Percentiles rank a stretch among this genome's conserved stretches.
phyloP scores from a whole-genome alignment of 2,113 vertebrate genomes.

The Rhegmatorhina hoffmannsi region DNA sequence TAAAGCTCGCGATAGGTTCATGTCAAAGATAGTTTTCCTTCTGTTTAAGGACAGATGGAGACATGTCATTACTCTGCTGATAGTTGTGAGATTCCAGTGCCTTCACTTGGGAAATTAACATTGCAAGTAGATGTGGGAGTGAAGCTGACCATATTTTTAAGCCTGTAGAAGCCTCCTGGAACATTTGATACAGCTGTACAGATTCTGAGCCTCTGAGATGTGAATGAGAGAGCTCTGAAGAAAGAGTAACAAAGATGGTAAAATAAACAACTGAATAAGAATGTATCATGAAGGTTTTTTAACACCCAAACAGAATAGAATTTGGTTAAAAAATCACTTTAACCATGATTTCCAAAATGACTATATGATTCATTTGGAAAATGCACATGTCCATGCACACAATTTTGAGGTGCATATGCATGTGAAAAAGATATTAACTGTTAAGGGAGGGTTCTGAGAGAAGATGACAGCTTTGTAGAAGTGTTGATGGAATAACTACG shows the following conservation, averaged over 20 bases:
- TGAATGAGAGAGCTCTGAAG: neutral
- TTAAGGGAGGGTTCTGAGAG: neutral
- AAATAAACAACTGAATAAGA: neutral
- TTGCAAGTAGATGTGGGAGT: neutral
- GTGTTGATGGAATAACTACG: neutral
- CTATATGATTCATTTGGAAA: neutral
- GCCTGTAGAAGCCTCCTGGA: neutral
- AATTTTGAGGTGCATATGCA: neutral
- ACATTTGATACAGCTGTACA: neutral
- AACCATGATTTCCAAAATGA: neutral
- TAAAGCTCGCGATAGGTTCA: neutral
- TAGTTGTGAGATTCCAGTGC: neutral
- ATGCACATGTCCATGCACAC: rapidly evolving
- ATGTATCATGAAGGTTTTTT: neutral
- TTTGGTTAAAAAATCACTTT: neutral
- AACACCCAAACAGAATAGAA: neutral
- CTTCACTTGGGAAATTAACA: neutral
- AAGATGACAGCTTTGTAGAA: neutral
- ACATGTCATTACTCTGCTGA: neutral
- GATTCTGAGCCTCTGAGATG: neutral
- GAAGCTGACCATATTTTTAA: neutral
- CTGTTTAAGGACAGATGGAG: neutral
- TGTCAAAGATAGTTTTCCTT: neutral
- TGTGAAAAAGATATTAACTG: neutral
- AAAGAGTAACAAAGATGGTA: neutral